Conservation (phyloP, 2,113 vertebrate species). For the Planiliza haematocheilus region DNA sequence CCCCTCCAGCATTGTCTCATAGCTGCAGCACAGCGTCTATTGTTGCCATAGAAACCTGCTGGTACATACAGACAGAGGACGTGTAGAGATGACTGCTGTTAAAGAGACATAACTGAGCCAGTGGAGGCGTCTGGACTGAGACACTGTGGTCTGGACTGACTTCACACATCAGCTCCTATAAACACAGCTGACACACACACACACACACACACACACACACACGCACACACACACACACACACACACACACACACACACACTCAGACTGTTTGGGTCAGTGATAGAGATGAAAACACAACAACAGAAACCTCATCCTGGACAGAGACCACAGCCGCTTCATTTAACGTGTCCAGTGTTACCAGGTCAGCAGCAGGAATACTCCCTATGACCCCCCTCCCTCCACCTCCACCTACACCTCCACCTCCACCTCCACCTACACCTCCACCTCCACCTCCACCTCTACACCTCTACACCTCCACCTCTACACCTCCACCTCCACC, state of each 20-base stretch:
- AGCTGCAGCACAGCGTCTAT: conserved; percentile 66
- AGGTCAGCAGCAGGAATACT: conserved; percentile 37
- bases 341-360: conserved; percentile 39
- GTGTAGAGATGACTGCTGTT: not conserved
- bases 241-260: too few species aligned
- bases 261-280: not conserved
- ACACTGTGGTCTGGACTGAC: conserved; percentile 10
- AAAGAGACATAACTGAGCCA: not conserved
- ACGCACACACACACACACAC: too few species aligned
- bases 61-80: not conserved
- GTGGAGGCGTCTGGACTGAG: not conserved
- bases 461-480: too few species aligned
- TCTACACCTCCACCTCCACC: too few species aligned
- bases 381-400: too few species aligned
- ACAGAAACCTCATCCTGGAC: conserved; percentile 21
- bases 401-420: too few species aligned
- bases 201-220: too few species aligned
- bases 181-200: conserved; percentile 1
- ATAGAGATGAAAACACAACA: too few species aligned
- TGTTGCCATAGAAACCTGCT: conserved; percentile 66
- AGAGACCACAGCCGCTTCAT: conserved; percentile 1
- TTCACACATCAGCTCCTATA: conserved; percentile 12
- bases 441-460: too few species aligned
- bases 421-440: too few species aligned
- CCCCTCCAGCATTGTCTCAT: conserved; percentile 13